These are phyloP conservation scores for Saturnia japonica DNA, from an alignment of 2,888 invertebrate genomes.

Conservation along the genomic window DNA sequence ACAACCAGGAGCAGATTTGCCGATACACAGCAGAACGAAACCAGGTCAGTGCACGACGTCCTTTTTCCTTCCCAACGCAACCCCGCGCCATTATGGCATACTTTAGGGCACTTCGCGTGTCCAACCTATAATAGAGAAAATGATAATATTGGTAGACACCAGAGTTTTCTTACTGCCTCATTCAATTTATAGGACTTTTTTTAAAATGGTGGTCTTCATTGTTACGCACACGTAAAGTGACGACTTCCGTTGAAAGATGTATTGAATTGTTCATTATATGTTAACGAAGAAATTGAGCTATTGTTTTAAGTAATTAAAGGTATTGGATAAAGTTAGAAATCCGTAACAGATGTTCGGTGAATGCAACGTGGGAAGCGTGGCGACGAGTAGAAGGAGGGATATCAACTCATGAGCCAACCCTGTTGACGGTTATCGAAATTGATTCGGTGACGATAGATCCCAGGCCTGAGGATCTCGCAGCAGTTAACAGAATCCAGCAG, in stretches of 20 bases:
- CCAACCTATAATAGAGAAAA: no score
- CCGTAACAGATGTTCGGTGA: slow-evolving; percentile 44
- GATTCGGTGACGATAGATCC: slow-evolving; percentile 54
- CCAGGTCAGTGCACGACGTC: no score
- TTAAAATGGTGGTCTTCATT: background rate
- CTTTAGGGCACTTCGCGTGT: no score
- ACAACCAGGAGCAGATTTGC: no score
- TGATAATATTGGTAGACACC: no score
- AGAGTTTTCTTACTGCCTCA: no score
- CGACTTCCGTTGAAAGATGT: background rate
- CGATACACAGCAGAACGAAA: no score
- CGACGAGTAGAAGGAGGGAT: slow-evolving; percentile 51
- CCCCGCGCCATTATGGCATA: no score
- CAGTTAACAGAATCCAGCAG: slow-evolving; percentile 31
- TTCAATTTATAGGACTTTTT: background rate
- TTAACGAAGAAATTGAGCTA: background rate
- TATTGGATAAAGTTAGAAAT: background rate
- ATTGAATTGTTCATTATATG: background rate
- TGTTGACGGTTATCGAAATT: slow-evolving; percentile 47
- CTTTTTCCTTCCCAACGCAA: no score
- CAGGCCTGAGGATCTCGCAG: slow-evolving; percentile 52
- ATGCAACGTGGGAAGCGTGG: slow-evolving; percentile 68
- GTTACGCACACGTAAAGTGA: background rate
- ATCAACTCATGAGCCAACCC: slow-evolving; percentile 42
- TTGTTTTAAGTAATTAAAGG: background rate